These are phyloP conservation scores for Eupithecia exiguata DNA, from an alignment of 2,888 invertebrate species.

Conservation along the genomic window DNA sequence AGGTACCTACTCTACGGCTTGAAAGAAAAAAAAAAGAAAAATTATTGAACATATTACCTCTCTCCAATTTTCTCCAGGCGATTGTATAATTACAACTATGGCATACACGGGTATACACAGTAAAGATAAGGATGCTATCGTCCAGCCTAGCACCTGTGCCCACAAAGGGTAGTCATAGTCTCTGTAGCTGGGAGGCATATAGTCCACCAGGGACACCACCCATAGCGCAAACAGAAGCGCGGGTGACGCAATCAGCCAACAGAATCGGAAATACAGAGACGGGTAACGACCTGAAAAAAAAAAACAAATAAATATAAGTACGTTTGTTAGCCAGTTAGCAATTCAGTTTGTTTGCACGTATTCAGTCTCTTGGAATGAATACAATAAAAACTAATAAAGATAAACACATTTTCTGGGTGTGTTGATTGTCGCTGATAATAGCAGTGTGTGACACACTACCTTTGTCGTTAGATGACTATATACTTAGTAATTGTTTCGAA, in stretches of 20 bases:
- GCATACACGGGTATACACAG: constrained; percentile 94
- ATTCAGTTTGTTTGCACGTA: constrained; percentile 11
- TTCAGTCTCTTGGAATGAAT: constrained; percentile 21
- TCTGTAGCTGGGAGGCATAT: constrained; percentile 92
- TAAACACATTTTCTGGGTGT: constrained; percentile 39
- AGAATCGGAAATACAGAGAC: constrained; percentile 91
- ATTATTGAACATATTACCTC: constrained; percentile 83
- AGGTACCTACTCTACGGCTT: not conserved
- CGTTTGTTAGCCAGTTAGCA: not conserved
- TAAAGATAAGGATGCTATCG: constrained; percentile 91
- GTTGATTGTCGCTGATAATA: constrained; percentile 41
- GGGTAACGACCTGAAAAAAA: constrained; percentile 84
- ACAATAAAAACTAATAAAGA: constrained; percentile 35
- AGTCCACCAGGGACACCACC: constrained; percentile 94
- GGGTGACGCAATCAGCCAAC: constrained; percentile 93
- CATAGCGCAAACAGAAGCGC: constrained; percentile 92
- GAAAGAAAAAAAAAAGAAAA: not conserved
- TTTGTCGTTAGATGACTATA: constrained; percentile 32
- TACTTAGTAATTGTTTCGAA: constrained; percentile 20
- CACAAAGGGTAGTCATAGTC: constrained; percentile 92
- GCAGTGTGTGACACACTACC: constrained; percentile 29
- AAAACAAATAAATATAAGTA: not conserved
- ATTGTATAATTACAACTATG: constrained; percentile 86
- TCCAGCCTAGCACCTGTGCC: constrained; percentile 95
- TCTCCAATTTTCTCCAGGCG: constrained; percentile 87